Conservation (phyloP, 2,888 invertebrate genomes). For the Electrophaes corylata region DNA sequence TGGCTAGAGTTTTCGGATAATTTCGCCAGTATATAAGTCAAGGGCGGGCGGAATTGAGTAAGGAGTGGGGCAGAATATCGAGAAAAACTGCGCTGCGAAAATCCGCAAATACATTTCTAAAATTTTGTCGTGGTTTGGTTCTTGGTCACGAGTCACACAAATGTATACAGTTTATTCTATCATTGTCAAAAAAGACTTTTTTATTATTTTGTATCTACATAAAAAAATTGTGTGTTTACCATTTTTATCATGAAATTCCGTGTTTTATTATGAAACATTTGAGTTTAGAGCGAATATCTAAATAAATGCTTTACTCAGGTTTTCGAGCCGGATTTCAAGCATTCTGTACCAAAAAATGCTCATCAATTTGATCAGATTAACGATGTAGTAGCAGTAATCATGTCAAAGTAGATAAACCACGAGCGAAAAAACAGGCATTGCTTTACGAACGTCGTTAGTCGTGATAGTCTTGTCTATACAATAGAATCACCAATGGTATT, state of each 20-base stretch:
- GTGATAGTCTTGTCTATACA: neutral
- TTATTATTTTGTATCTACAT: too few relatives aligned
- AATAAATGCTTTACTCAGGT: neutral
- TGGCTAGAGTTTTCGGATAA: conserved; percentile 42
- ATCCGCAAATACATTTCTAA: too few relatives aligned
- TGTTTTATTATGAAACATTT: neutral
- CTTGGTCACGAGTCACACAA: too few relatives aligned
- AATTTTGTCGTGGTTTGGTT: too few relatives aligned
- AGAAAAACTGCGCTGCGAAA: neutral
- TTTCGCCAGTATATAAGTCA: conserved; percentile 66
- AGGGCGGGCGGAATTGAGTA: conserved; percentile 66
- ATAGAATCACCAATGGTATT: conserved; percentile 2
- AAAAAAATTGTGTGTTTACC: too few relatives aligned
- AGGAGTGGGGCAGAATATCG: conserved; percentile 11
- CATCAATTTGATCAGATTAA: neutral
- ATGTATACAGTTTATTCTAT: too few relatives aligned
- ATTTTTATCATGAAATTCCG: too few relatives aligned
- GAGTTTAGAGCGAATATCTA: neutral
- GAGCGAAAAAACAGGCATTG: neutral
- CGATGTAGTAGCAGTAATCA: too few relatives aligned
- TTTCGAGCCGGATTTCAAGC: neutral
- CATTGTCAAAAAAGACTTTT: too few relatives aligned
- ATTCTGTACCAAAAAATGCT: neutral
- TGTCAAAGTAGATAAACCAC: neutral
- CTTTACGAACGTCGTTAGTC: neutral